These are phyloP conservation scores for Syngnathoides biaculeatus DNA, from an alignment of 2,113 vertebrate genomes.

Conservation along the genomic window DNA sequence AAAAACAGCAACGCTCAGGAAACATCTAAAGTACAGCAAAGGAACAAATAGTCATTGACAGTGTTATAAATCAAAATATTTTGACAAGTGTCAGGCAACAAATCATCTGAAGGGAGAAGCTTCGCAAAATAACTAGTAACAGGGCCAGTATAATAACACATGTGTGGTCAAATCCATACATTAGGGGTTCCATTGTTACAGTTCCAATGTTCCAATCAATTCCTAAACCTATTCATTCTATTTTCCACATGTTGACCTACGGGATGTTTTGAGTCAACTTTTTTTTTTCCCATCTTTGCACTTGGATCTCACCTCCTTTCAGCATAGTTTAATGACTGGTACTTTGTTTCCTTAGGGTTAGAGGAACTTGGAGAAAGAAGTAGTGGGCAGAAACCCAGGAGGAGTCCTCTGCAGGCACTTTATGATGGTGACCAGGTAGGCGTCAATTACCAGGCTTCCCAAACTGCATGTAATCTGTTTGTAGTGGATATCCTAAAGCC, in stretches of 20 bases:
- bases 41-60: no score
- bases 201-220: not conserved
- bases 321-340: slow-evolving; percentile 5
- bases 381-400: slow-evolving; percentile 75
- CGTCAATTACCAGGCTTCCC: slow-evolving; percentile 5
- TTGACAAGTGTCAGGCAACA: no score
- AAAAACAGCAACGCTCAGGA: no score
- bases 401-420: slow-evolving; percentile 82
- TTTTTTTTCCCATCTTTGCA: not conserved
- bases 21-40: no score
- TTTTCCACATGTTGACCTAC: not conserved
- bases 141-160: no score
- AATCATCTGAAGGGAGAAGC: no score
- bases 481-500: not conserved
- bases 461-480: not conserved
- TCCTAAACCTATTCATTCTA: not conserved
- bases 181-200: not conserved
- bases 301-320: not conserved
- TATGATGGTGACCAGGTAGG: slow-evolving; percentile 84
- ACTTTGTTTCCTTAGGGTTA: slow-evolving; percentile 56
- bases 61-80: no score
- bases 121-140: no score
- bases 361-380: slow-evolving; percentile 57
- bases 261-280: not conserved
- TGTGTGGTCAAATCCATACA: no score